Conservation (phyloP, 2,797 vertebrate species). For the Tapera naevia region DNA sequence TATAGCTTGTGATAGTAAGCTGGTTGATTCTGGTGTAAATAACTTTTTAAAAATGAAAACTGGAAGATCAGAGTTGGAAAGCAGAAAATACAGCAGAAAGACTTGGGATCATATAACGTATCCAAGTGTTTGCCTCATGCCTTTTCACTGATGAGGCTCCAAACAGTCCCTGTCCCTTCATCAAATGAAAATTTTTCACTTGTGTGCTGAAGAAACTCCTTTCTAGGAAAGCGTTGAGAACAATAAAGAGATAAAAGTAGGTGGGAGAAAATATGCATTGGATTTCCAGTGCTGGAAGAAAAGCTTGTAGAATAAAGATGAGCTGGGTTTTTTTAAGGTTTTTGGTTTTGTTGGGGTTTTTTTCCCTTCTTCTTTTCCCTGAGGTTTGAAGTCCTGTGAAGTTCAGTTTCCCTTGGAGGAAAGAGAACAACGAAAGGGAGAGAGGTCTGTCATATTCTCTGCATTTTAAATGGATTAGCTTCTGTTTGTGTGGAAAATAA, state of each 20-base stretch:
- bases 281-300: not conserved
- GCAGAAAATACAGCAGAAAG: not conserved
- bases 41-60: not conserved
- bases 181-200: not conserved
- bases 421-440: not conserved
- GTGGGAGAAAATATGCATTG: not conserved
- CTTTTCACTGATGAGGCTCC: not conserved
- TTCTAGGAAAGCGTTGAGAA: not conserved
- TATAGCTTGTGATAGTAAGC: not conserved
- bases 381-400: slow-evolving; percentile 17
- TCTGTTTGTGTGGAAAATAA: not conserved
- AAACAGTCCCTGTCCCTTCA: not conserved
- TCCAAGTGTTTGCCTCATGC: not conserved
- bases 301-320: slow-evolving; percentile 30
- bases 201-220: not conserved
- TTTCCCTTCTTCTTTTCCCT: not conserved
- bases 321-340: not conserved
- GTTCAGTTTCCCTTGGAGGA: not conserved
- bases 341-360: not conserved
- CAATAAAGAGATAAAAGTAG: not conserved
- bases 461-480: not conserved
- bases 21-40: not conserved
- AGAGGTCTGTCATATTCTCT: not conserved
- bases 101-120: rapidly evolving
- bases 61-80: not conserved